Base-by-base conservation (phyloP, 2,797 vertebrate genomes). In the Coregonus sp. region DNA sequence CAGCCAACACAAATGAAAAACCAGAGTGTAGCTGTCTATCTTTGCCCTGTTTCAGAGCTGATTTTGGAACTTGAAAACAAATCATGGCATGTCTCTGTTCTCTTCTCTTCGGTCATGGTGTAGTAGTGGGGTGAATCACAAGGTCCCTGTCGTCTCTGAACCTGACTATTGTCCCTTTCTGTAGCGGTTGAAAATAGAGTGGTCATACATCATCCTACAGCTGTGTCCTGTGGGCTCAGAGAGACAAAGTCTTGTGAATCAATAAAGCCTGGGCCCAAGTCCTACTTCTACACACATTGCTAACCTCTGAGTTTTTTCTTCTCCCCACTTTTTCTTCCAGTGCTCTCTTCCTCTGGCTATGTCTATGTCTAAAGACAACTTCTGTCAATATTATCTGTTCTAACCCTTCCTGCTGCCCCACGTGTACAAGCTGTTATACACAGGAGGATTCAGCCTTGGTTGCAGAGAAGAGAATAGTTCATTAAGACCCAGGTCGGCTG, bases 321-420 rank as follows among this genome's bases (percentile, higher is more conserved):
- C 73, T 78, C 74, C 80, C 81, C 35, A 67, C n/a, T 37, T 61
- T 31, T 37, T 59, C 67, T 63, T 54, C 9, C 14, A 51, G 5
- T 47, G 33, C 51, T 56, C 16, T 16, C n/a, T 56, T 20, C 56
- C 72, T 56, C 51, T 1, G 15, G 4, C 52, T 76, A 85, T 84
- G 77, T 66, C 65, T 54, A 25, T 83, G 83, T 89, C 80, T 72
- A 81, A 76, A 86, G 80, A 85, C 84, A 84, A 82, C 87, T 76
- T 87, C 81, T 88, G 90, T 88, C 91, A 89, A 90, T 91, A 90
- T 90, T 88, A 88, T 90, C 88, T 87, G 81, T 74, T 80, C 83
- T 80, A 87, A 81, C 82, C 87, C 84, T 86, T 88, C 82, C 80
- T 77, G 80, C 73, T 52, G 54, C 91, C 35, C 83, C 84, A 85